Base-by-base conservation (phyloP, 2,888 invertebrate species). In the Drosophila flavopinicola region DNA sequence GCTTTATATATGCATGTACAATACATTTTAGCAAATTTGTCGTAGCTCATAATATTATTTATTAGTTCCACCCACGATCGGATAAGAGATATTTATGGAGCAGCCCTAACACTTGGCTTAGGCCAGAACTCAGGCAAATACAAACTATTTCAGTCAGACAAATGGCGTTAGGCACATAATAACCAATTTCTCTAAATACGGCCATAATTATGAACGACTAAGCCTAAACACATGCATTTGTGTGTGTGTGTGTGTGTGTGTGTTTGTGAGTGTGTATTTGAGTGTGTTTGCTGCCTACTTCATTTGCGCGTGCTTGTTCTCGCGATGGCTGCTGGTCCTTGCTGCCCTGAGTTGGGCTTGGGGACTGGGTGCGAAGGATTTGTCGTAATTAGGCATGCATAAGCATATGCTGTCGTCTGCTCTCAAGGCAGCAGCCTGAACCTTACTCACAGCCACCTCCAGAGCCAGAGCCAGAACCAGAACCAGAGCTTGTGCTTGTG, bases 131-230 rank as follows among this genome's bases (percentile, higher is more conserved):
- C 27, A 32, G n/a, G 41, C 48, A 58, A 69, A 56, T 69, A 80
- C 53, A 87, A 85, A 87, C 79, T 87, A 79, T 85, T 82, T 82
- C 58, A 64, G 87, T 80, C 75, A 67, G 85, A 80, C 85, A 83
- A 88, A 83, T 86, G 83, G 85, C 85, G 87, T 77, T 83, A 87
- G 84, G 86, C 88, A 87, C 85, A 83, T 88, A 85, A 88, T 85
- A 85, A 87, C 88, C 87, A 85, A 85, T 85, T 85, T 88, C 77
- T 71, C 68, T 72, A 84, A 87, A 85, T 85, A 87, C 88, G 66
- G 48, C 72, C 86, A 88, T 87, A 88, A 88, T 88, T 85, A 85
- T 85, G 84, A 87, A 54, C 66, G 79, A 58, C 64, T 39, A 25
- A 63, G n/a, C 37, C 29, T 17, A 53, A 42, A 39, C 35, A 30